phyloP scores from a whole-genome alignment of 2,888 invertebrate genomes.

The Taphrorychus bicolor region DNA sequence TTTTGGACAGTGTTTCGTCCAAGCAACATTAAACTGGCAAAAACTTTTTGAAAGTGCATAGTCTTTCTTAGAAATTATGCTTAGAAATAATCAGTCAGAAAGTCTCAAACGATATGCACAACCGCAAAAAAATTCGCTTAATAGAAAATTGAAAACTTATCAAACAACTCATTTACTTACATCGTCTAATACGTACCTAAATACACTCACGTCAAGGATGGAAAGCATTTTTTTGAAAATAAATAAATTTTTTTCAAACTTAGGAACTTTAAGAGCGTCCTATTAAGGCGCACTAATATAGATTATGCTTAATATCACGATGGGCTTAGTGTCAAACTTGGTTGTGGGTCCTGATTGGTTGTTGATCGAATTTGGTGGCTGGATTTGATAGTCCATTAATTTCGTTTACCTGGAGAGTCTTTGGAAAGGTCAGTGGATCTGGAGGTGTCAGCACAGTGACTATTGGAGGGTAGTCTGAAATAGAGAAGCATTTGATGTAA shows the following conservation, averaged over 20 bases:
- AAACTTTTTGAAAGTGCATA: too few species aligned
- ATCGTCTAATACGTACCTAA: too few species aligned
- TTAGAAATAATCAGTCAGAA: background rate
- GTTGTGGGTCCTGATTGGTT: conserved; percentile 56
- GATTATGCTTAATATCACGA: conserved; percentile 61
- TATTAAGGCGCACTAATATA: conserved; percentile 59
- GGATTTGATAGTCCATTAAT: background rate
- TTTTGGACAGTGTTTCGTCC: too few species aligned
- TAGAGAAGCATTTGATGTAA: conserved; percentile 38
- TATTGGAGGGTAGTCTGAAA: conserved; percentile 67
- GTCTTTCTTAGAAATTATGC: background rate
- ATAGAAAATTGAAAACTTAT: background rate
- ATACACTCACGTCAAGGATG: background rate
- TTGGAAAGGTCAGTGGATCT: conserved; percentile 44
- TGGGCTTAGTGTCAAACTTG: conserved; percentile 71
- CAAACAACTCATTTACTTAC: background rate
- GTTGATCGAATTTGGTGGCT: conserved; percentile 3
- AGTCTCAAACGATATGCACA: too few species aligned
- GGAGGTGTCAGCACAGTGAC: conserved; percentile 64
- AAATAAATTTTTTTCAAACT: conserved; percentile 52
- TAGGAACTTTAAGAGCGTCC: conserved; percentile 59
- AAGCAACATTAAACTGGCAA: too few species aligned
- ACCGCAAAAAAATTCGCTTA: too few species aligned
- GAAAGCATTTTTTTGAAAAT: too few species aligned
- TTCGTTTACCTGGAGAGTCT: conserved; percentile 36